Percentiles rank a stretch among this genome's conserved stretches.
These are phyloP conservation scores for Heliocidaris erythrogramma DNA, from an alignment of 35 echinoderm and acorn worm species.

Conservation along the genomic window DNA sequence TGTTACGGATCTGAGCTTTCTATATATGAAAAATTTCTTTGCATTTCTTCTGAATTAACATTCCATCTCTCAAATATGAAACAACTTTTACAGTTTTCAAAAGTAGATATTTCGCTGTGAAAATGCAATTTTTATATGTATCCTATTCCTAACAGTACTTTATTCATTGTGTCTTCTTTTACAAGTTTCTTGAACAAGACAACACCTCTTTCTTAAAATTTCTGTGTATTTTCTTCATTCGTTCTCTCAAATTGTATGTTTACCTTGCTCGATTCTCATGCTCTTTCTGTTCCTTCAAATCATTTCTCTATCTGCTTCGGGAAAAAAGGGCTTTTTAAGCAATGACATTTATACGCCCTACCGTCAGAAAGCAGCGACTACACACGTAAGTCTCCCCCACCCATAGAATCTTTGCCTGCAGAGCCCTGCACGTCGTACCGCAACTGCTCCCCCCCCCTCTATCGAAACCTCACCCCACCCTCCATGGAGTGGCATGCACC, in stretches of 20 bases:
- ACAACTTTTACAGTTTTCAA: neutral
- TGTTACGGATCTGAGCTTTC: neutral
- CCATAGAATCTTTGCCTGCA: neutral
- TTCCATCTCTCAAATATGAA: neutral
- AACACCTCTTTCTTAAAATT: neutral
- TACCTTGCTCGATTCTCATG: neutral
- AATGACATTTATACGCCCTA: slow-evolving; percentile 51
- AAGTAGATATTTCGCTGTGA: neutral
- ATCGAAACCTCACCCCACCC: neutral
- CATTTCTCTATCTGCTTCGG: slow-evolving; percentile 40
- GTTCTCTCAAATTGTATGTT: neutral
- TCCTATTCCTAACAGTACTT: neutral
- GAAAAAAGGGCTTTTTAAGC: slow-evolving; percentile 17
- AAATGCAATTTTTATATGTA: neutral
- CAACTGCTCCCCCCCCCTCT: neutral
- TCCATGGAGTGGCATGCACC: neutral
- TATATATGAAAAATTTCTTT: neutral
- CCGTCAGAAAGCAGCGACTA: slow-evolving; percentile 18
- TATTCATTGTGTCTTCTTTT: neutral
- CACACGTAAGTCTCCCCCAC: slow-evolving; percentile 22
- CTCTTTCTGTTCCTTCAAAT: neutral
- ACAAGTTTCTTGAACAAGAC: neutral
- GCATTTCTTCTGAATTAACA: neutral
- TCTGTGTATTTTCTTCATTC: neutral
- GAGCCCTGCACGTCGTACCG: neutral